Percentiles rank a stretch among this genome's conserved stretches.
These are phyloP conservation scores for Heliconius eleuchia DNA, from an alignment of 1,140 invertebrate species.

Conservation along the genomic window DNA sequence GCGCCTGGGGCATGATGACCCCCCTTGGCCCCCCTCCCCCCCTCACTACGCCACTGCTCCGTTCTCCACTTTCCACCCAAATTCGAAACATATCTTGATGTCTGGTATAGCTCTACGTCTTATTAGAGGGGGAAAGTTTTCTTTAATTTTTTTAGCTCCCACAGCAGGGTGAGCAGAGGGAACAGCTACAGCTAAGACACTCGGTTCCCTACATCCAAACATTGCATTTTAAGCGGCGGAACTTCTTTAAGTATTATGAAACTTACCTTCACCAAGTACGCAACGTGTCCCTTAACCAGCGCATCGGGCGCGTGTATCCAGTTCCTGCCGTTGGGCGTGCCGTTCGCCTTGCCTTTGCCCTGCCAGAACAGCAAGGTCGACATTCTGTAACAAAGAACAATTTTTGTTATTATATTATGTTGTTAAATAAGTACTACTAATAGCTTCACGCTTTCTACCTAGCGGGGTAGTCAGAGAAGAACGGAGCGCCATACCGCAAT, in stretches of 20 bases:
- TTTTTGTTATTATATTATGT: background rate
- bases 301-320: constrained; percentile 97
- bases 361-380: constrained; percentile 84
- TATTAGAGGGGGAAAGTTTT: no score
- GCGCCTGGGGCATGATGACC: no score
- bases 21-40: no score
- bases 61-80: no score
- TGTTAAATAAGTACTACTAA: no score
- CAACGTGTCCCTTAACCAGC: constrained; percentile 96
- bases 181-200: background rate
- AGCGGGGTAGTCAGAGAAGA: no score
- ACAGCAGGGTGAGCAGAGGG: background rate
- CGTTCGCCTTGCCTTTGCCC: constrained; percentile 79
- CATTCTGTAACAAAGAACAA: constrained; percentile 72
- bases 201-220: background rate
- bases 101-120: no score
- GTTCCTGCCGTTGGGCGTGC: constrained; percentile 83
- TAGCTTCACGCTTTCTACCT: no score
- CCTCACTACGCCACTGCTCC: no score
- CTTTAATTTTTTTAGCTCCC: no score
- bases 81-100: no score
- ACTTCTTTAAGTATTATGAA: background rate
- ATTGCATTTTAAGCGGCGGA: background rate
- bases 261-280: constrained; percentile 97
- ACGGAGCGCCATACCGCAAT: no score